Percentiles rank a stretch among this genome's conserved stretches.
Evolutionary conservation across 2,888 invertebrate species (phyloP).

Genomic region (Lithosia quadra): DNA sequence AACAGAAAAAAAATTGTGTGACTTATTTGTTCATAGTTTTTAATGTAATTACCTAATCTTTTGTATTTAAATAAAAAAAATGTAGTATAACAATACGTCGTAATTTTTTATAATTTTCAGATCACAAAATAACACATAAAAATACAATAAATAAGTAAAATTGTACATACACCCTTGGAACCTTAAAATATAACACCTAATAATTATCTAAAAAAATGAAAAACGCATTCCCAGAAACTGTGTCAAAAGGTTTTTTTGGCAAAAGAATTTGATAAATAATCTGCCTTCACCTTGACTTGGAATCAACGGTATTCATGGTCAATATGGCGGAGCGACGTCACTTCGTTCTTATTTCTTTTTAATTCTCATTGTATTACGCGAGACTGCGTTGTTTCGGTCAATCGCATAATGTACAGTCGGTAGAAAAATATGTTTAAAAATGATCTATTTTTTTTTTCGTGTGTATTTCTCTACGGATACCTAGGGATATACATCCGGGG

Average conservation of each 20-base stretch:
- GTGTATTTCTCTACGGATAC: too few species aligned
- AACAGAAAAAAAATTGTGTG: too few species aligned
- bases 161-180: background rate
- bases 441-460: too few species aligned
- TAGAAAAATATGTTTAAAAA: background rate
- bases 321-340: constrained; percentile 54
- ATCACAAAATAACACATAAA: background rate
- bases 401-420: constrained; percentile 38
- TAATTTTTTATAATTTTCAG: too few species aligned
- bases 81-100: background rate
- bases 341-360: constrained; percentile 49
- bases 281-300: constrained; percentile 59
- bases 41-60: too few species aligned
- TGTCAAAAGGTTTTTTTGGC: constrained; percentile 26
- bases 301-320: constrained; percentile 59
- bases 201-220: background rate
- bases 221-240: constrained; percentile 14
- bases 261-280: constrained; percentile 39
- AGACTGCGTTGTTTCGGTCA: constrained; percentile 35
- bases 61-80: background rate
- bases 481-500: too few species aligned
- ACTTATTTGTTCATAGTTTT: too few species aligned
- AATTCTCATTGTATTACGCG: constrained; percentile 33
- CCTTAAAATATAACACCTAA: background rate
- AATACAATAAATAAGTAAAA: constrained; percentile 1